Conservation (phyloP, 2,113 vertebrate genomes). For the Trichechus manatus region DNA sequence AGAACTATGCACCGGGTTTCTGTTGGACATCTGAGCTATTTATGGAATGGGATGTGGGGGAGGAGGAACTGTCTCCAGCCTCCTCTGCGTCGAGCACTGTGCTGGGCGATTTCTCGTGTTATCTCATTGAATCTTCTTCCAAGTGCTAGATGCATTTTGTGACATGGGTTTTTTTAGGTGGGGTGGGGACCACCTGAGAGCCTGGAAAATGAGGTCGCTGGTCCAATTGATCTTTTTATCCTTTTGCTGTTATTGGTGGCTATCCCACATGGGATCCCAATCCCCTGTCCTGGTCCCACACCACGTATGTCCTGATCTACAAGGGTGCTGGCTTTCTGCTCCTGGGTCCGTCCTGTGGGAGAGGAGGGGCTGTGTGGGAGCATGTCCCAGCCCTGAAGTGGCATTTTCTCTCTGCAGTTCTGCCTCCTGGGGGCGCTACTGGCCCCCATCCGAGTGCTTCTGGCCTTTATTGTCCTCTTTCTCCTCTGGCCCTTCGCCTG, state of each 20-base stretch:
- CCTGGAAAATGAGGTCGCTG: not conserved
- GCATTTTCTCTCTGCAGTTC: slow-evolving; percentile 85
- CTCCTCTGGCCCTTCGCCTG: slow-evolving; percentile 92
- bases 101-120: not conserved
- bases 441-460: slow-evolving; percentile 88
- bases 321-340: not conserved
- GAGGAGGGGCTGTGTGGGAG: not conserved
- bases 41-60: slow-evolving; percentile 57
- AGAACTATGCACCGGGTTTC: slow-evolving; percentile 27
- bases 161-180: slow-evolving; percentile 28
- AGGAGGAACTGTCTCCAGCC: not conserved
- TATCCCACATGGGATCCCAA: not conserved
- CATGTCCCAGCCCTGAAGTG: slow-evolving; percentile 1
- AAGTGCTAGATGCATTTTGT: slow-evolving; percentile 5
- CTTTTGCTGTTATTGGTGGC: not conserved
- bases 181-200: not conserved
- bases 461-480: slow-evolving; percentile 89
- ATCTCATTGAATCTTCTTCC: slow-evolving; percentile 40
- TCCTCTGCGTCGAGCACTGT: not conserved
- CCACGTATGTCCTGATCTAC: not conserved
- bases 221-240: not conserved
- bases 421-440: slow-evolving; percentile 89
- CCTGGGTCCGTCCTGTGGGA: not conserved
- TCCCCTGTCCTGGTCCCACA: not conserved
- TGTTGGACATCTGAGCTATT: slow-evolving; percentile 63